Percentiles rank a stretch among this genome's conserved stretches.
phyloP scores from a whole-genome alignment of 2,888 invertebrate genomes.

The Carpatolechia fugitivella region DNA sequence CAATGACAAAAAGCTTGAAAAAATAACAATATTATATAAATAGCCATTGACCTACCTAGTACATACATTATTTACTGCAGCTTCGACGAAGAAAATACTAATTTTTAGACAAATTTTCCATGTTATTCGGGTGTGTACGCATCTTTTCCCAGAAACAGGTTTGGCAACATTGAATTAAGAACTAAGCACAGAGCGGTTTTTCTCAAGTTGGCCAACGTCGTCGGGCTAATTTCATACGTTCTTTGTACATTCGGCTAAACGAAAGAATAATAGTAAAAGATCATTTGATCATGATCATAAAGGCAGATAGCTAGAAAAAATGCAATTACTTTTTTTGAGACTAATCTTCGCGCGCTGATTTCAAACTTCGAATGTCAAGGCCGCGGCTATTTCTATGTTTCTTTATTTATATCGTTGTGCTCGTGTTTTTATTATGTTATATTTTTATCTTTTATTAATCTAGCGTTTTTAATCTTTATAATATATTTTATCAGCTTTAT shows the following conservation, averaged over 20 bases:
- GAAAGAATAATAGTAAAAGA: not conserved
- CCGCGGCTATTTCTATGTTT: not conserved
- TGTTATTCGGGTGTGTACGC: no score
- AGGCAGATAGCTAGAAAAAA: not conserved
- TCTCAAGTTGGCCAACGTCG: not conserved
- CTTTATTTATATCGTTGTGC: not conserved
- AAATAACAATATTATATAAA: no score
- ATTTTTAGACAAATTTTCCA: no score
- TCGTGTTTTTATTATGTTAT: not conserved
- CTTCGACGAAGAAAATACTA: no score
- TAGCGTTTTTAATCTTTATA: not conserved
- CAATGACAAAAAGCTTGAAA: no score
- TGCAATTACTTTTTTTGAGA: slow-evolving; percentile 6
- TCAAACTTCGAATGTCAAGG: slow-evolving; percentile 31
- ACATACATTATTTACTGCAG: no score
- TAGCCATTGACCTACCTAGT: no score
- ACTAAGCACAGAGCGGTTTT: not conserved
- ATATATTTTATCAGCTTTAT: no score
- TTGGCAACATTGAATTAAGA: no score
- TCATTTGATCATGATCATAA: not conserved
- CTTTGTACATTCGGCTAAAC: not conserved
- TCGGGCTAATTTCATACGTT: not conserved
- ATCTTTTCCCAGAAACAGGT: no score
- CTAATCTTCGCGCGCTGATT: not conserved
- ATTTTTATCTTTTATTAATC: no score